Evolutionary conservation across 92 coral and sea anemone species (phyloP).

Genomic region (Umimayanthus chanpuru): DNA sequence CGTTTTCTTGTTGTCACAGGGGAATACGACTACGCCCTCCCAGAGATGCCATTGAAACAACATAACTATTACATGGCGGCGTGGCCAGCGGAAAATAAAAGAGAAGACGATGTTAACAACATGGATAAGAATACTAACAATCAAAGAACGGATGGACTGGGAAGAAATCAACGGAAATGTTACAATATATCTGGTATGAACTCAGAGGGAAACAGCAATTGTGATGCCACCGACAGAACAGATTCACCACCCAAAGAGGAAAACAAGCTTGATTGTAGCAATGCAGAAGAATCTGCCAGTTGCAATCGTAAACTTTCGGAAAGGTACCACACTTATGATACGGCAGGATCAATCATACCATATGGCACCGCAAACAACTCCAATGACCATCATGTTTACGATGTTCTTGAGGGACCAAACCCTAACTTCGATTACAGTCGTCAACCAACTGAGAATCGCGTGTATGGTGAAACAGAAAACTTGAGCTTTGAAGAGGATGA

Average conservation of each 20-base stretch:
- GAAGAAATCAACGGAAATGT: background rate
- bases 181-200: background rate
- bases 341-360: background rate
- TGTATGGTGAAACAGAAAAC: conserved; percentile 1
- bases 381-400: background rate
- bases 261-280: background rate
- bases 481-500: background rate
- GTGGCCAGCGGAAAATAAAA: background rate
- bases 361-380: background rate
- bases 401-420: conserved; percentile 18
- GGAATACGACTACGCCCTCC: conserved; percentile 5
- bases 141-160: background rate
- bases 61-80: background rate
- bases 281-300: background rate
- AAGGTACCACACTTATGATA: background rate
- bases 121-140: background rate
- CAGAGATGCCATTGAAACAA: background rate
- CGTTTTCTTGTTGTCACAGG: background rate
- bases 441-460: background rate
- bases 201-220: background rate
- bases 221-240: background rate
- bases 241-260: background rate
- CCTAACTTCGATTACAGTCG: background rate
- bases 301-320: background rate
- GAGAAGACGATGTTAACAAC: background rate